Evolutionary conservation across 2,888 invertebrate genomes (phyloP).

Genomic region (Teinopalpus imperialis): DNA sequence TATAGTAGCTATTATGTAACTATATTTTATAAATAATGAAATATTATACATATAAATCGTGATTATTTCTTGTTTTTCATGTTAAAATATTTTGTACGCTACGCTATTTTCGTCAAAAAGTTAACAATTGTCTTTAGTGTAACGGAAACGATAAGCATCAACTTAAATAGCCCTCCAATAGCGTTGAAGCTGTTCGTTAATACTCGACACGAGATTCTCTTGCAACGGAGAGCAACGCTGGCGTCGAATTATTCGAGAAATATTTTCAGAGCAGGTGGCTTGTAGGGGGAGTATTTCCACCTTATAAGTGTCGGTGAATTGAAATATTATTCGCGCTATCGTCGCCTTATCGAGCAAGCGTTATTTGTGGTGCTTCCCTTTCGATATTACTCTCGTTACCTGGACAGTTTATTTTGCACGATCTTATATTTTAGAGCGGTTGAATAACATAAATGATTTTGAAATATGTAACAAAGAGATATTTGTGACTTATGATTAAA

Average conservation of each 20-base stretch:
- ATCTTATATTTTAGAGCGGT: not conserved
- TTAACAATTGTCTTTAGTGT: not conserved
- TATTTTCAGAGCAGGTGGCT: slow-evolving; percentile 49
- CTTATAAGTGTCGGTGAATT: slow-evolving; percentile 50
- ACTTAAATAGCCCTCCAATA: slow-evolving; percentile 6
- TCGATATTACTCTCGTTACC: slow-evolving; percentile 17
- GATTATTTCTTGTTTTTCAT: too few relatives aligned
- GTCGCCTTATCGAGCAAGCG: slow-evolving; percentile 42
- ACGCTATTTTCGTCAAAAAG: not conserved
- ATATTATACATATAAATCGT: too few relatives aligned
- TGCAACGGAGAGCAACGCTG: slow-evolving; percentile 26
- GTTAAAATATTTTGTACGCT: too few relatives aligned
- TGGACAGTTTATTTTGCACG: not conserved
- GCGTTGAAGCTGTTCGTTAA: slow-evolving; percentile 15
- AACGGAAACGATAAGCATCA: slow-evolving; percentile 9
- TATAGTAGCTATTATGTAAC: too few relatives aligned
- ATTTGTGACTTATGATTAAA: too few relatives aligned
- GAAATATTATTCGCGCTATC: slow-evolving; percentile 58
- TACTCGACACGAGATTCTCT: slow-evolving; percentile 8
- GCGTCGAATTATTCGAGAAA: slow-evolving; percentile 12
- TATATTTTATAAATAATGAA: too few relatives aligned
- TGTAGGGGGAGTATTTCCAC: slow-evolving; percentile 37
- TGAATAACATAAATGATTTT: too few relatives aligned
- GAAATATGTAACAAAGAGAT: too few relatives aligned
- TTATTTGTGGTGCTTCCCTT: slow-evolving; percentile 39